These are phyloP conservation scores for Sylvilagus floridanus DNA, from an alignment of 2,797 vertebrate genomes.

Conservation along the genomic window DNA sequence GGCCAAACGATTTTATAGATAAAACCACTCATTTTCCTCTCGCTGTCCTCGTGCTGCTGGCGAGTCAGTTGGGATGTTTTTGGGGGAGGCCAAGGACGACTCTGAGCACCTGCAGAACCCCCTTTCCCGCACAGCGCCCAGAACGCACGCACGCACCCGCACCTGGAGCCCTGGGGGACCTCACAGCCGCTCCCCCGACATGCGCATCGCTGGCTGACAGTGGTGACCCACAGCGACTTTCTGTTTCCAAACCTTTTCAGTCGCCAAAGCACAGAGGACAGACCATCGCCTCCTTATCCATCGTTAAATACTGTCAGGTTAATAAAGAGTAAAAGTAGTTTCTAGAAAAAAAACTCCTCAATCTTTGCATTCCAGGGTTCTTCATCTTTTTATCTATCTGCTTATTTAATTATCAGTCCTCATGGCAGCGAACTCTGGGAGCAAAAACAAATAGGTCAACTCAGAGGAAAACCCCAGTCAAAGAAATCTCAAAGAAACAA, in stretches of 20 bases:
- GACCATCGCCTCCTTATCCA: background rate
- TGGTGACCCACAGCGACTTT: background rate
- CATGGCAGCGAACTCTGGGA: conserved; percentile 25
- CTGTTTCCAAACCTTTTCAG: conserved; percentile 37
- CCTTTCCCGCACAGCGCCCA: background rate
- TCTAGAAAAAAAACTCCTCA: background rate
- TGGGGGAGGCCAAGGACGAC: background rate
- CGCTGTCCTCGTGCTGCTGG: background rate
- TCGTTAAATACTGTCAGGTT: conserved; percentile 24
- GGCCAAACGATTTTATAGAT: background rate
- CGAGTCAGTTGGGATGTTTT: background rate
- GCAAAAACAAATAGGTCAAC: conserved; percentile 28
- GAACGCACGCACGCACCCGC: too few relatives aligned
- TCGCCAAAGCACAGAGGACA: background rate
- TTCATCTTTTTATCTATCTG: background rate
- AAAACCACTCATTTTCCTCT: background rate
- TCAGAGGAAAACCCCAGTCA: background rate
- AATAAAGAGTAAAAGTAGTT: conserved; percentile 44
- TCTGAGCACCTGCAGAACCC: background rate
- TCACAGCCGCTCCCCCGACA: too few relatives aligned
- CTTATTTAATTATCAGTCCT: conserved; percentile 21
- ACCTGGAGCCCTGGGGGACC: too few relatives aligned
- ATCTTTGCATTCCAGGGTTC: conserved; percentile 16
- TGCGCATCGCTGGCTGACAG: background rate
- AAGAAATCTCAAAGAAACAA: background rate